These are phyloP conservation scores for Porphyrio hochstetteri DNA, from an alignment of 2,113 vertebrate species.

Conservation along the genomic window DNA sequence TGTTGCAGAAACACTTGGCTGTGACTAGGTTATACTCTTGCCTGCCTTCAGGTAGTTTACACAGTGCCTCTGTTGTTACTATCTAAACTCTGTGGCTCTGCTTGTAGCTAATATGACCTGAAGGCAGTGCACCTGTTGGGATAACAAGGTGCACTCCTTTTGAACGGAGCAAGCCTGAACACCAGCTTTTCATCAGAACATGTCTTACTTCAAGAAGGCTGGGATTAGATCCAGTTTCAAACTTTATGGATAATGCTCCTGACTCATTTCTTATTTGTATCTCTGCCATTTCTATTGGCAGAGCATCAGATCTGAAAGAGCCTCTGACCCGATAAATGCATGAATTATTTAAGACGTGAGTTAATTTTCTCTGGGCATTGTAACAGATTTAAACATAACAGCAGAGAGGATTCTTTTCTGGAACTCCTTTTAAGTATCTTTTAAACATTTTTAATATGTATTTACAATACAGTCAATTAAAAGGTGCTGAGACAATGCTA, in stretches of 20 bases:
- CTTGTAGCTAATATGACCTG: neutral
- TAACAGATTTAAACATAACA: constrained; percentile 1
- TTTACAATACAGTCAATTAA: constrained; percentile 52
- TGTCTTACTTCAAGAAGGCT: neutral
- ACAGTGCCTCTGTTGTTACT: neutral
- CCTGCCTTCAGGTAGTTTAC: neutral
- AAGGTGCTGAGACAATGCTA: constrained; percentile 49
- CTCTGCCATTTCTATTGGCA: constrained; percentile 48
- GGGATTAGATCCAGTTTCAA: constrained; percentile 30
- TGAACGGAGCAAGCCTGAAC: neutral
- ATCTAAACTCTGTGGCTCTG: neutral
- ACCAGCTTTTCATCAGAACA: neutral
- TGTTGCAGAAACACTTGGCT: neutral
- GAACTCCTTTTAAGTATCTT: constrained; percentile 8
- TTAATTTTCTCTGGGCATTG: constrained; percentile 29
- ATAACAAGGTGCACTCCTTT: neutral
- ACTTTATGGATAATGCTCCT: constrained; percentile 7
- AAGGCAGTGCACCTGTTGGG: neutral
- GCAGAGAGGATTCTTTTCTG: neutral
- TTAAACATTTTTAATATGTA: constrained; percentile 15
- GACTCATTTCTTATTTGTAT: constrained; percentile 37
- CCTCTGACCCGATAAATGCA: constrained; percentile 42
- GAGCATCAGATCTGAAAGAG: constrained; percentile 16
- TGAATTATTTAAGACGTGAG: constrained; percentile 45
- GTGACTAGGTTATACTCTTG: neutral